Evolutionary conservation across 2,888 invertebrate species (phyloP).

Genomic region (Heliconius charithonia): DNA sequence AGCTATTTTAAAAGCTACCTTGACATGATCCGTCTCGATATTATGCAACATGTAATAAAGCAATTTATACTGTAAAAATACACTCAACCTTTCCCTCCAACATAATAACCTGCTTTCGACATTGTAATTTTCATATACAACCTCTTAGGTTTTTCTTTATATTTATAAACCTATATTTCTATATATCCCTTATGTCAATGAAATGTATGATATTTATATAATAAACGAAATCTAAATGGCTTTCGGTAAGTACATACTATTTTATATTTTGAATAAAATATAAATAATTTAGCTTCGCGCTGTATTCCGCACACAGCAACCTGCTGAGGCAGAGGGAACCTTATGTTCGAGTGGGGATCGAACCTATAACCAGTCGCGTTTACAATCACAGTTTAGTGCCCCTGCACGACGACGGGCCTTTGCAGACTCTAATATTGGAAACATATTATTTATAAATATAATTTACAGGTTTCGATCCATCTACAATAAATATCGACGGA

Average conservation of each 20-base stretch:
- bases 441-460: neutral
- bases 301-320: too few species aligned
- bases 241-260: slow-evolving; percentile 20
- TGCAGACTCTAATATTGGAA: neutral
- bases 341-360: too few species aligned
- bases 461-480: slow-evolving; percentile 31
- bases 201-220: neutral
- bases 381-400: too few species aligned
- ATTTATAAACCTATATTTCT: slow-evolving; percentile 5
- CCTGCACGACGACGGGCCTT: too few species aligned
- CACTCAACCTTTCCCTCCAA: neutral
- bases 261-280: neutral
- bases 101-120: neutral
- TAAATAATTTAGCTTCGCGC: too few species aligned
- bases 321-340: too few species aligned
- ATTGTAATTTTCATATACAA: slow-evolving; percentile 5
- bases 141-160: neutral
- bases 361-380: too few species aligned
- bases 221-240: slow-evolving; percentile 21
- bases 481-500: slow-evolving; percentile 27
- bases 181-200: slow-evolving; percentile 7
- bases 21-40: neutral
- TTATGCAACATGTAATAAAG: neutral
- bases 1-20: neutral
- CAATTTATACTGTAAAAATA: neutral